These are phyloP conservation scores for Pyrrhia umbra DNA, from an alignment of 2,888 invertebrate species.

Conservation along the genomic window DNA sequence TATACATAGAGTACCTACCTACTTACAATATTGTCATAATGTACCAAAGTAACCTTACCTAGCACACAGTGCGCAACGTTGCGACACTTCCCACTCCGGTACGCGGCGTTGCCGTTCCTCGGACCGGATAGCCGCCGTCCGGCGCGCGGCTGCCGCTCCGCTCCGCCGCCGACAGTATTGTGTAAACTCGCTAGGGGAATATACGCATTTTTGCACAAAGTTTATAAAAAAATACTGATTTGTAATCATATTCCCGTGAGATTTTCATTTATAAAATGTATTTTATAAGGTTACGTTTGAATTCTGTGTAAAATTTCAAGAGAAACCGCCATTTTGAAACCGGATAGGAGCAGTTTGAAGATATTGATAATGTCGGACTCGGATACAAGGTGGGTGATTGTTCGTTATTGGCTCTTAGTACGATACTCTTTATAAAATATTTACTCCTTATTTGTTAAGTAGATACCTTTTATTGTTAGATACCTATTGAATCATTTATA, in stretches of 20 bases:
- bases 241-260: conserved; percentile 10
- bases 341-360: conserved; percentile 56
- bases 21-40: neutral
- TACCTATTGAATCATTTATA: neutral
- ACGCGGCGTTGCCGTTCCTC: conserved; percentile 64
- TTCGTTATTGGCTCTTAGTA: neutral
- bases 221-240: conserved; percentile 37
- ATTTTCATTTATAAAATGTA: conserved; percentile 23
- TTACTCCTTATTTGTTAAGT: neutral
- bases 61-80: conserved; percentile 52
- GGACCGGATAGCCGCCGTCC: conserved; percentile 67
- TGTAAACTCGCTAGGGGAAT: conserved; percentile 62
- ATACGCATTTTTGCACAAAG: conserved; percentile 60
- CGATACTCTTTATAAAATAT: neutral
- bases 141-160: conserved; percentile 59
- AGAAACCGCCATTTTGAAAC: conserved; percentile 62
- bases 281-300: conserved; percentile 12
- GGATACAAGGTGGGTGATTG: conserved; percentile 57
- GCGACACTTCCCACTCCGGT: conserved; percentile 54
- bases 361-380: conserved; percentile 61
- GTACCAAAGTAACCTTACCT: neutral
- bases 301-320: conserved; percentile 49
- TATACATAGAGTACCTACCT: neutral
- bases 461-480: neutral
- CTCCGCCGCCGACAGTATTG: conserved; percentile 68